A percentile compares a stretch with the other conserved stretches of the same genome.
These are phyloP conservation scores for Zaprionus vittiger DNA, from an alignment of 1,140 invertebrate genomes.

Conservation along the genomic window DNA sequence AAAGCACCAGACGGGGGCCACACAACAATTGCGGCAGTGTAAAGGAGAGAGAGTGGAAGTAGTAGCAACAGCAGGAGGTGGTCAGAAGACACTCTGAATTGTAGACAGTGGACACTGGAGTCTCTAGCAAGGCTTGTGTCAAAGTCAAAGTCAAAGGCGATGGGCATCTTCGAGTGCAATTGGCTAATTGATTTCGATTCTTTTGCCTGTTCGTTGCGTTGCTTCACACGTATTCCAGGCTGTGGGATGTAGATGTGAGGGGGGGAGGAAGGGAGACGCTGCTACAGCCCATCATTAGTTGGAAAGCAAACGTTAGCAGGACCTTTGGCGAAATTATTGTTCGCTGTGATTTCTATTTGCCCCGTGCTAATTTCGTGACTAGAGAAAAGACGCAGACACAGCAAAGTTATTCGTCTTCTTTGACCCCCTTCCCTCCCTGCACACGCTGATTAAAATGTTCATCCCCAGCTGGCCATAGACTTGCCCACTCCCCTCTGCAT, in stretches of 20 bases:
- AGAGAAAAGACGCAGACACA: slow-evolving; percentile 74
- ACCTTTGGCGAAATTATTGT: slow-evolving; percentile 74
- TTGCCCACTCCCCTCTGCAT: not conserved
- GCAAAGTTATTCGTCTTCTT: slow-evolving; percentile 74
- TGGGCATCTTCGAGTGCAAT: slow-evolving; percentile 75
- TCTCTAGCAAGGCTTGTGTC: slow-evolving; percentile 28
- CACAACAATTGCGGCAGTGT: slow-evolving; percentile 48
- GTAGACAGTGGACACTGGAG: not conserved
- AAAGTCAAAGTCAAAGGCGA: slow-evolving; percentile 40
- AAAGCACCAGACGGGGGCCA: slow-evolving; percentile 51
- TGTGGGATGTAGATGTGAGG: not conserved
- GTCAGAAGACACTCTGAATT: not conserved
- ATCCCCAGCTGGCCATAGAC: not conserved
- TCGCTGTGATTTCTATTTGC: slow-evolving; percentile 60
- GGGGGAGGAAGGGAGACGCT: not conserved
- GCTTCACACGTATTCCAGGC: slow-evolving; percentile 64
- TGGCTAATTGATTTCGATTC: slow-evolving; percentile 82
- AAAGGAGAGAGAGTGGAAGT: not conserved
- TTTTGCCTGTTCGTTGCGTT: slow-evolving; percentile 35
- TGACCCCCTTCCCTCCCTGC: not conserved
- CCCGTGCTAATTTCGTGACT: slow-evolving; percentile 64
- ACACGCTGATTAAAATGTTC: slow-evolving; percentile 77
- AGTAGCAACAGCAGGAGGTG: not conserved
- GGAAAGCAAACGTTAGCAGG: slow-evolving; percentile 73
- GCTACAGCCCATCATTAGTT: slow-evolving; percentile 35